These are phyloP conservation scores for Grallaria varia DNA, from an alignment of 2,113 vertebrate species.

Conservation along the genomic window DNA sequence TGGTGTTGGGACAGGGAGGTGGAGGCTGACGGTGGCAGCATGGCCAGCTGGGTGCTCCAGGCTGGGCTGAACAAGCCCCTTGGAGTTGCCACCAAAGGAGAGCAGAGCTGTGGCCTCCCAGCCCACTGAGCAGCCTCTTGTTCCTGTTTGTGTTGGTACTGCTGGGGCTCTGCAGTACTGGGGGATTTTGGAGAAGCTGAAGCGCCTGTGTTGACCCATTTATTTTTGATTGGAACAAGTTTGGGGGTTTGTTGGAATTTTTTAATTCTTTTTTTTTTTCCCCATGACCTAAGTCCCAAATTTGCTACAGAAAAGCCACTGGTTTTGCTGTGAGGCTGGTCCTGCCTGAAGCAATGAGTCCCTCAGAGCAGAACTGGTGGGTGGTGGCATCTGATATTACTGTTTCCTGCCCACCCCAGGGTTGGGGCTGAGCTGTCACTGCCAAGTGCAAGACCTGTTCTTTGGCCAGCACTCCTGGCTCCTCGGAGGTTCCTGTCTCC, in stretches of 20 bases:
- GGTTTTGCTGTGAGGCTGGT: neutral
- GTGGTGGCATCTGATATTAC: neutral
- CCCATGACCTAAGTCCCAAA: neutral
- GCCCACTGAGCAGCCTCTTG: neutral
- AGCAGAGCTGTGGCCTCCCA: neutral
- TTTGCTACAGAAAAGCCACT: neutral
- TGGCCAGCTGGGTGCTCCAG: neutral
- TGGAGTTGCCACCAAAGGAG: neutral
- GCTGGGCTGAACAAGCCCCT: neutral
- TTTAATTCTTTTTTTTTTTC: neutral
- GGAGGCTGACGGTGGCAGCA: neutral
- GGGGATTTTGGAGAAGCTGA: neutral
- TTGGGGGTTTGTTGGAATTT: fast-evolving
- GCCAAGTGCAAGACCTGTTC: neutral
- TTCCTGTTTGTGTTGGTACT: neutral
- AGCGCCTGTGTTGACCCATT: neutral
- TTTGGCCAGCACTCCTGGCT: neutral
- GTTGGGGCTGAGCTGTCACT: neutral
- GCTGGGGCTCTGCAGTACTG: neutral
- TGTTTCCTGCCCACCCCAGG: neutral
- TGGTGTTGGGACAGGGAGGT: neutral
- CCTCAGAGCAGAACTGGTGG: neutral
- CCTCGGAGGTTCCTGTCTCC: fast-evolving
- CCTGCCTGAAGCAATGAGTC: fast-evolving
- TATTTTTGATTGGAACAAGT: neutral